Base-by-base conservation (phyloP, 2,888 invertebrate species). In the Osmoderma eremita region DNA sequence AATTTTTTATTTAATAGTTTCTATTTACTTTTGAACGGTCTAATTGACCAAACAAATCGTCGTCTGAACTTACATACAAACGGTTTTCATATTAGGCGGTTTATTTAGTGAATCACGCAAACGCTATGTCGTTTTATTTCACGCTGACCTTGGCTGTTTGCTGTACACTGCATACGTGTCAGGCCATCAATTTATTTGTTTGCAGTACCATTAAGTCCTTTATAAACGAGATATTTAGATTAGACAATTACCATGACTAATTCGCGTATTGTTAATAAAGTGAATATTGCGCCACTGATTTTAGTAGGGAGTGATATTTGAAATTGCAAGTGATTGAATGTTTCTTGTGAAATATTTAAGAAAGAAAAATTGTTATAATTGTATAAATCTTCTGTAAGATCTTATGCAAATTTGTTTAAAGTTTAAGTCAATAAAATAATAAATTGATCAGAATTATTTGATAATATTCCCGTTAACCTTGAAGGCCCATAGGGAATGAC, bases 21-120 rank as follows among this genome's bases (percentile, higher is more conserved):
- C 30, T 61, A 36, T 61, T 45, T 22, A 42, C 45, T 41, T 24
- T 61, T 53, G 30, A 61, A 61, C 45, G 30, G 24, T 61, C 58
- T 61, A 61, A 61, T 61, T 61, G 15, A 45, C 45, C 30, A 20
- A 61, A 22, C 30, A 61, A 61, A 61, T 61, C 58, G 36, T 45
- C 58, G 41, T 18, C 36, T 48, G 30, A 61, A 36, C 45, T 30
- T 61, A 30, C 41, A 45, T n/a, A n/a, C 58, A 61, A 30, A 61
- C 58, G 30, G 45, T 61, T 45, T 42, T 45, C 58, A 45, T 61
- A 48, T 61, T 61, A 45, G 45, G 22, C 41, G 13, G 45, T 30
- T 61, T 61, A 20, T 56, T 17, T 56, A 61, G 45, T 61, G 58
- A 61, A 45, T 61, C 58, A 61, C 58, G 58, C 58, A 61, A 45